Conservation (phyloP, 1,140 invertebrate genomes). For the Periplaneta americana region DNA sequence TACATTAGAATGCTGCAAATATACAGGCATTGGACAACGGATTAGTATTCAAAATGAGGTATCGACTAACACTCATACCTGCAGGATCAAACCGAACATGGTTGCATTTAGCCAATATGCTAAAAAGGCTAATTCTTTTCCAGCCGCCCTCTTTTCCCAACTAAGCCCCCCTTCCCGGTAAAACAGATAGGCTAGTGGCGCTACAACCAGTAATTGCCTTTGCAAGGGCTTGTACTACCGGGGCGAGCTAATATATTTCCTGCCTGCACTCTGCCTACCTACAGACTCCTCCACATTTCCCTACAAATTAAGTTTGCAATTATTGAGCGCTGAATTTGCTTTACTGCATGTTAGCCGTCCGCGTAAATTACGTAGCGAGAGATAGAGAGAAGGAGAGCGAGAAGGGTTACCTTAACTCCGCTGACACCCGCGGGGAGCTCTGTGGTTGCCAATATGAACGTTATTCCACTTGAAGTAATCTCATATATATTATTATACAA, state of each 20-base stretch:
- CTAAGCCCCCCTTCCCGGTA: background rate
- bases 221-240: background rate
- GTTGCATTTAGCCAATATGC: background rate
- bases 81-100: background rate
- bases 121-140: background rate
- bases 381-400: background rate
- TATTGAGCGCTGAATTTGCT: conserved; percentile 6
- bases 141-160: background rate
- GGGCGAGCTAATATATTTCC: background rate
- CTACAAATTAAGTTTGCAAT: conserved; percentile 10
- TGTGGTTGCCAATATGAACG: background rate
- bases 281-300: background rate
- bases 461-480: no score
- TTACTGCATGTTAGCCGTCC: background rate
- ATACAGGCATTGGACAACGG: no score
- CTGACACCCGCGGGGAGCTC: background rate
- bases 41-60: no score
- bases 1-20: no score
- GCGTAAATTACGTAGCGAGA: background rate
- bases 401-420: background rate
- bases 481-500: no score
- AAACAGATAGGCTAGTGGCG: background rate
- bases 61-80: background rate
- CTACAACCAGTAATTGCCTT: background rate
- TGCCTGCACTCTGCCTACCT: background rate